Base-by-base conservation (phyloP, 2,888 invertebrate genomes). In the Cyrtodaria siliqua region DNA sequence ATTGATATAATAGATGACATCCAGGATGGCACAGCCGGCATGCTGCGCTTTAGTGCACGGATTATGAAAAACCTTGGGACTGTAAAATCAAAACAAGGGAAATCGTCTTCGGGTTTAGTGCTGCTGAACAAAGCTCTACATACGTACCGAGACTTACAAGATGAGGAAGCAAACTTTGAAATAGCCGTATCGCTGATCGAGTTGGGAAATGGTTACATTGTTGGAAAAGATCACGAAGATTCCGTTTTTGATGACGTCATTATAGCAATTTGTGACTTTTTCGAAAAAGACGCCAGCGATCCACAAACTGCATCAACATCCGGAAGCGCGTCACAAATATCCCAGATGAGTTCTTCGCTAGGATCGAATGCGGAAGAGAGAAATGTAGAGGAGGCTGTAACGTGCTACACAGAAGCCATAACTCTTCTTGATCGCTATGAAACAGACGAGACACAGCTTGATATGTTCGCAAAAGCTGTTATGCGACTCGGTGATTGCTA, bases 401-500 rank as follows among this genome's bases (percentile, higher is more conserved):
- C 78, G 56, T 92, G 91, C 79, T 92, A 90, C 74, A 83, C 87
- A 24, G 90, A 91, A 49, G 90, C 92, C 3, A 81, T 92, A 27
- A 73, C 81, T 16, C 86, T 91, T 23, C 78, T 92, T n/a, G 87
- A 88, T 60, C 75, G 85, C 24, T 82, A 85, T 29, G 66, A 77
- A 38, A 71, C 75, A 16, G 88, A 89, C 55, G 86, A 86, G 50
- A 82, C 84, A 4, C 86, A 88, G 71, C 75, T 79, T 47, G 86
- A 89, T n/a, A 83, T 88, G 62, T 79, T 89, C 23, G 90, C 89
- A 4, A 87, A 84, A 74, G 87, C 90, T 3, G 83, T 91, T 24
- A 89, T 90, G 75, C 87, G 90, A 63, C 83, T 92, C 1, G 92
- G 91, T 0, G 92, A 92, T 73, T 92, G 92, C 67, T 87, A 87